Base-by-base conservation (phyloP, 2,113 vertebrate species). In the Collichthys lucidus region DNA sequence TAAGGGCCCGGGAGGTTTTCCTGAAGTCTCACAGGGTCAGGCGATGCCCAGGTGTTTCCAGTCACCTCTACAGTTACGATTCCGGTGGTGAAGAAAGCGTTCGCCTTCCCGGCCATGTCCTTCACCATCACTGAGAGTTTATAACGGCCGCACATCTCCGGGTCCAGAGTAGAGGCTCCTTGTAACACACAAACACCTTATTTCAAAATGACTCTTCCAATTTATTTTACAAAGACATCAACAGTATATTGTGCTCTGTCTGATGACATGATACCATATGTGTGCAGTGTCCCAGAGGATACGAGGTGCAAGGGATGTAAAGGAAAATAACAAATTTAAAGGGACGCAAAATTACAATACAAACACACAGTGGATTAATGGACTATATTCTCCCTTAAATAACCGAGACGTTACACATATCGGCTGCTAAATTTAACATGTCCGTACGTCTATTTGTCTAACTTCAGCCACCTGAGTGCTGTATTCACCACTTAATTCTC, bases 81-180 rank as follows among this genome's bases (percentile, higher is more conserved):
- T 60, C 96, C 94, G 4, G 91, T 94, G 66, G 94, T 91, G 82
- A 91, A 94, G 83, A 96, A 94, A 68, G 95, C 95, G 3, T 94
- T 94, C 1, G 88, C 88, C 75, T 88, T 92, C 59, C 96, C 95
- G 0, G 91, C 94, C 94, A 96, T 95, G 89, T 96, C 96, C 89
- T 96, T 96, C 68, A 96, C 95, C 92, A 93, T 92, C 72, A 96
- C 93, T 11, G 89, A 90, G 29, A 96, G 93, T 74, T 95, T 93
- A 64, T 96, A 97, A 40, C 88, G 91, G 22, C 92, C 95, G 62
- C 94, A 95, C 74, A 82, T 84, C 77, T 94, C 90, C 12, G 91
- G 94, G 75, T 94, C 93, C 65, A 96, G 75, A 49, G 93, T 86
- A 31, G 91, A 92, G 16, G 92, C 93, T 56, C 95, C 96, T 96